phyloP scores from a whole-genome alignment of 37 sponge, comb jelly and placozoan species.

The Bolinopsis microptera region DNA sequence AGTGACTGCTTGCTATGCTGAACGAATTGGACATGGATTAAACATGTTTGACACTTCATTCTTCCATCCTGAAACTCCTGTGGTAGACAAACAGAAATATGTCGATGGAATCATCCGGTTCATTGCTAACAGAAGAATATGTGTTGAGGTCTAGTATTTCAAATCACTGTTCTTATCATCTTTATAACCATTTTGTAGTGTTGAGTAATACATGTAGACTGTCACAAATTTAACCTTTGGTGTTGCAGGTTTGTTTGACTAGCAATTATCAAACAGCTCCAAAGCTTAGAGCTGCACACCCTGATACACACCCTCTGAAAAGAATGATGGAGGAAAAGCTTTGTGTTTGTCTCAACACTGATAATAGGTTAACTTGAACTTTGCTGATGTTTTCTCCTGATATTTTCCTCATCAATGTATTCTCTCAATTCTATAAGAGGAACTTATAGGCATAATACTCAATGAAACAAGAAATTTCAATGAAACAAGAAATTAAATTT shows the following conservation, averaged over 20 bases:
- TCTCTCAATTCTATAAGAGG: no score
- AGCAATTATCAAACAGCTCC: slow-evolving; percentile 55
- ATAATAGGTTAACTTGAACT: slow-evolving; percentile 15
- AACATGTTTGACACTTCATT: background rate
- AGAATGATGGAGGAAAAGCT: slow-evolving; percentile 11
- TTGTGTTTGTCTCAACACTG: slow-evolving; percentile 58
- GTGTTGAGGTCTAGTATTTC: slow-evolving; percentile 66
- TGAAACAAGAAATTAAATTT: no score
- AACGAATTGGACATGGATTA: slow-evolving; percentile 54
- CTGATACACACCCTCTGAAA: background rate
- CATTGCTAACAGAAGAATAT: slow-evolving; percentile 59
- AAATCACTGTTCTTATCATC: no score
- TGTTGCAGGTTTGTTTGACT: slow-evolving; percentile 52
- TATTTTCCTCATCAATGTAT: background rate
- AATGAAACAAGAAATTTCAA: no score
- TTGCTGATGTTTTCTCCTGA: background rate
- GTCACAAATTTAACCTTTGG: no score
- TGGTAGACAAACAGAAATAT: slow-evolving; percentile 6
- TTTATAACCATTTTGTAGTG: no score
- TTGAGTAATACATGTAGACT: no score
- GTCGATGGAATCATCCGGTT: background rate
- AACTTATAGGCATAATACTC: no score
- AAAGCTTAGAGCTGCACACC: background rate
- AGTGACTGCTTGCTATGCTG: slow-evolving; percentile 34
- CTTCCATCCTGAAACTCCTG: background rate